Percentiles rank a stretch among this genome's conserved stretches.
These are phyloP conservation scores for Atta cephalotes DNA, from an alignment of 1,140 invertebrate species.

Conservation along the genomic window DNA sequence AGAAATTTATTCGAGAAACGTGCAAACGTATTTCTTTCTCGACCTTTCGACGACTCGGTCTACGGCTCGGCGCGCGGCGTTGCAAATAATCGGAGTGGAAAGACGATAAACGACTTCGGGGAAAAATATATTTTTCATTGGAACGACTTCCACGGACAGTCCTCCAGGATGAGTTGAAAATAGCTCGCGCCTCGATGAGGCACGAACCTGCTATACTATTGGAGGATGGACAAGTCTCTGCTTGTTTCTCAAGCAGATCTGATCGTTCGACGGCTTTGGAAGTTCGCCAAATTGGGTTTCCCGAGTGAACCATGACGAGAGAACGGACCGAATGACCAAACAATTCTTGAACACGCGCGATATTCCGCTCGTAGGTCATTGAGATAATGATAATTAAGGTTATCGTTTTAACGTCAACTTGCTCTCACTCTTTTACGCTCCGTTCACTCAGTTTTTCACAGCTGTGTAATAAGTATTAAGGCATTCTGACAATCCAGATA, in stretches of 20 bases:
- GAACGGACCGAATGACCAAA: not conserved
- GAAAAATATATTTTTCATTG: conserved; percentile 63
- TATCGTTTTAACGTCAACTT: conserved; percentile 62
- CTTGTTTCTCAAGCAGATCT: conserved; percentile 42
- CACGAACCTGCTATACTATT: not conserved
- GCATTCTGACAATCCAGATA: not conserved
- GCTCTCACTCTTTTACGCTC: conserved; percentile 22
- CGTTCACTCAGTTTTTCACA: not conserved
- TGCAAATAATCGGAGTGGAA: conserved; percentile 49
- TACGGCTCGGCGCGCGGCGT: not conserved
- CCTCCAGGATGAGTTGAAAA: conserved; percentile 52
- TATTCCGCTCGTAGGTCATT: conserved; percentile 57
- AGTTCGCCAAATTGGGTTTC: conserved; percentile 69
- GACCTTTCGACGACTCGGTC: conserved; percentile 1
- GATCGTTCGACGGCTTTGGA: conserved; percentile 56
- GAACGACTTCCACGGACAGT: conserved; percentile 45
- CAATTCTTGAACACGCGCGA: not conserved
- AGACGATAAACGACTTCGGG: conserved; percentile 62
- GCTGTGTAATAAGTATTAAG: conserved; percentile 9
- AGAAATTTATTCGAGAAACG: conserved; percentile 50
- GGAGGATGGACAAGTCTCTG: not conserved
- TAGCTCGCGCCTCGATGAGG: conserved; percentile 49
- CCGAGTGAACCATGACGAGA: not conserved
- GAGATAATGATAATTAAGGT: conserved; percentile 73
- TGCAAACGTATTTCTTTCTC: conserved; percentile 47